These are phyloP conservation scores for Elysia crispata DNA, from an alignment of 2,888 invertebrate species.

Conservation along the genomic window DNA sequence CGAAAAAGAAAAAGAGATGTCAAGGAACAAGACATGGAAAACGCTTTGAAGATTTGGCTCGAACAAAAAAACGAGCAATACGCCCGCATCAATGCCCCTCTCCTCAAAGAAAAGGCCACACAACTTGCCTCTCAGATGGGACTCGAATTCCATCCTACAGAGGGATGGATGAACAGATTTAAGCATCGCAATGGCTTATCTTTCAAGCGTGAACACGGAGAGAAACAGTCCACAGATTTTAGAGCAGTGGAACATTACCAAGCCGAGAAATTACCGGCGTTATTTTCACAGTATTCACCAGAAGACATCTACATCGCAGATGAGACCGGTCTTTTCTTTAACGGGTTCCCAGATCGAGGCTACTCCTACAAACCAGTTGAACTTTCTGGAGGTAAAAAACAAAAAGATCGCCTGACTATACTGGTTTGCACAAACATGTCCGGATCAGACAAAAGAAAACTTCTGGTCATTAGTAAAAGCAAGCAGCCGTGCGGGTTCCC, in stretches of 20 bases:
- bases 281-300: background rate
- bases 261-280: background rate
- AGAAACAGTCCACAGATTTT: too few relatives aligned
- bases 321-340: background rate
- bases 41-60: too few relatives aligned
- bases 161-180: too few relatives aligned
- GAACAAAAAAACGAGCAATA: too few relatives aligned
- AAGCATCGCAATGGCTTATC: too few relatives aligned
- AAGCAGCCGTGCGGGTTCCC: conserved; percentile 45
- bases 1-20: background rate
- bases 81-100: too few relatives aligned
- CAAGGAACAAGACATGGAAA: background rate
- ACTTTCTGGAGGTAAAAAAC: conserved; percentile 25
- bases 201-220: too few relatives aligned
- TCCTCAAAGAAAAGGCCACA: too few relatives aligned
- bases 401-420: conserved; percentile 46
- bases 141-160: too few relatives aligned
- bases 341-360: background rate
- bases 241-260: too few relatives aligned
- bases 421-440: conserved; percentile 49
- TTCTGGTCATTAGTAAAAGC: conserved; percentile 50
- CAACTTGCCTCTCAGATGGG: too few relatives aligned
- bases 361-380: background rate
- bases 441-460: conserved; percentile 45
- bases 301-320: conserved; percentile 1